Evolutionary conservation across 2,113 vertebrate species (phyloP), one percentile per base, ranked within the genome.

Genomic region (Anser cygnoides): DNA sequence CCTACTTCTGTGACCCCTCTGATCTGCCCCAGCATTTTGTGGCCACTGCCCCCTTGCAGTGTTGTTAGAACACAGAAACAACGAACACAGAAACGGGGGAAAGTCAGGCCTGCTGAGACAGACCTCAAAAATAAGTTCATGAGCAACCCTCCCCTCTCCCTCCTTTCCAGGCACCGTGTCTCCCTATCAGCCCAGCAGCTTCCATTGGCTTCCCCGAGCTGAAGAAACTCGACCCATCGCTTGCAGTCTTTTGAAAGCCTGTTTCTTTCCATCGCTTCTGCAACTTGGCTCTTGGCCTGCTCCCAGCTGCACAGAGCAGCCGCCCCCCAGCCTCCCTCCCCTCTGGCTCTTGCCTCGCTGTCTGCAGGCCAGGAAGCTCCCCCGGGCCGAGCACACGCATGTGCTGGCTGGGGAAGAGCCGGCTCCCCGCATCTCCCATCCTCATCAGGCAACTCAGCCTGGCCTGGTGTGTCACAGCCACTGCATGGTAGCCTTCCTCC

Each of bases 351-450:
- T 5, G 26, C 62, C 62, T 65, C 11, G 7, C 62, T 29, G 43
- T 29, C 43, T 44, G 33, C 0, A 0, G 55, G 49, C 68, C 80
- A 84, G 68, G 28, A 29, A 22, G 29, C 55, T 61, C 75, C 33
- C 70, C 35, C 0, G 6, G 33, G 63, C 83, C 50, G 26, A n/a
- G n/a, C 1, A 0, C 5, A 1, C 61, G 59, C 31, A 4, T 65
- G 49, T 9, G 76, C 50, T 84, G 3, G 10, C 2, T 52, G 66
- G 66, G 71, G 21, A 77, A 22, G 63, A 35, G 90, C 88, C 88
- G 88, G 3, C 23, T 19, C 63, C 43, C 44, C 6, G 2, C 77
- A 41, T 43, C 67, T 70, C 78, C 49, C 6, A 0, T 61, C 75
- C 41, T 52, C 41, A 41, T 33, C 67, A 44, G 50, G 29, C 72